phyloP scores from a whole-genome alignment of 2,113 vertebrate genomes.

The Tupaia chinensis region DNA sequence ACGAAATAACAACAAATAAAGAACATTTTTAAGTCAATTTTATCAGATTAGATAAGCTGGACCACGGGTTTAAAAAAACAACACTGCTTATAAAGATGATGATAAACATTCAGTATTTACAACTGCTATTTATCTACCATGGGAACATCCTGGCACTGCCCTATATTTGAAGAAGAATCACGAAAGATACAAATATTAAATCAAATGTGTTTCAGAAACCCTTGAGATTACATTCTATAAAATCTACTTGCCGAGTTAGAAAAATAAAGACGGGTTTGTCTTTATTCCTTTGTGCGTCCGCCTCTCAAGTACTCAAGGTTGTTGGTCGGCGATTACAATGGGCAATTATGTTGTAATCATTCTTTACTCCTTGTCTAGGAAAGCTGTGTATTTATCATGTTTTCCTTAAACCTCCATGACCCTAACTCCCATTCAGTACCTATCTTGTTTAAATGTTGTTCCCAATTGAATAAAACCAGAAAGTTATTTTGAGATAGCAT shows the following conservation, averaged over 20 bases:
- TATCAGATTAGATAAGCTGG: neutral
- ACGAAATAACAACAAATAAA: neutral
- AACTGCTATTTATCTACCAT: neutral
- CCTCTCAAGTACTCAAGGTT: neutral
- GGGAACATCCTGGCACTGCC: neutral
- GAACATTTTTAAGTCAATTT: neutral
- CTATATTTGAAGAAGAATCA: neutral
- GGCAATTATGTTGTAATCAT: neutral
- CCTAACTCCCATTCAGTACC: neutral
- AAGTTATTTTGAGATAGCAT: neutral
- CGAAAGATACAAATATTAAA: neutral
- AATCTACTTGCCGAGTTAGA: neutral
- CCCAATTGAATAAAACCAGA: neutral
- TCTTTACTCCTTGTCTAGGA: neutral
- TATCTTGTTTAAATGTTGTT: neutral
- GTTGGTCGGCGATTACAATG: neutral
- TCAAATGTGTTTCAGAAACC: constrained; percentile 35
- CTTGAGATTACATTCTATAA: neutral
- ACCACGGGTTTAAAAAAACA: too few species aligned
- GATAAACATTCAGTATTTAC: constrained; percentile 5
- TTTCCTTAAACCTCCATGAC: neutral
- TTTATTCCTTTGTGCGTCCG: neutral
- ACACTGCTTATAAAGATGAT: neutral
- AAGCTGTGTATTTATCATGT: neutral
- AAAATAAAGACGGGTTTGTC: neutral